Evolutionary conservation across 2,797 vertebrate species (phyloP).

Genomic region (Pygocentrus nattereri): DNA sequence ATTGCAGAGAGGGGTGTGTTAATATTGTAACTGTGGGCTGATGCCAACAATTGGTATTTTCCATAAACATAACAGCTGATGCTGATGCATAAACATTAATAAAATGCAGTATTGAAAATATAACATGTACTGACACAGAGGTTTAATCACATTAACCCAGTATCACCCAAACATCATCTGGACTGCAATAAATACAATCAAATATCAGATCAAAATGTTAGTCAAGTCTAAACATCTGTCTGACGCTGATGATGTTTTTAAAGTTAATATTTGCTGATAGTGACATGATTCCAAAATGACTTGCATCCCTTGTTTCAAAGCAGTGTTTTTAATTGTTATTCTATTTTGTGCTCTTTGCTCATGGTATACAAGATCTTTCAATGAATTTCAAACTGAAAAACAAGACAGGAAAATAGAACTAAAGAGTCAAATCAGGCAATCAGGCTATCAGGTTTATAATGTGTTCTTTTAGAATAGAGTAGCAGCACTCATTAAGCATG

Average conservation of each 20-base stretch:
- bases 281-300: not conserved
- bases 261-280: not conserved
- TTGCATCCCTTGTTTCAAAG: not conserved
- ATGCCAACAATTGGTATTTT: no score
- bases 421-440: no score
- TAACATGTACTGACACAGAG: no score
- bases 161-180: not conserved
- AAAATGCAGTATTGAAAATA: not conserved
- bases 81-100: not conserved
- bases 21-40: no score
- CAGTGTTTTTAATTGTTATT: not conserved
- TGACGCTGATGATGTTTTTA: not conserved
- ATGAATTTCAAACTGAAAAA: no score
- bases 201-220: no score
- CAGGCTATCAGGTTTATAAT: not conserved
- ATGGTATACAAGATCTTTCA: no score
- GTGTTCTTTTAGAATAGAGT: not conserved
- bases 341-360: not conserved
- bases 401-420: not conserved
- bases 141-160: no score
- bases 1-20: no score
- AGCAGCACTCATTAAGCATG: not conserved
- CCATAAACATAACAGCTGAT: no score
- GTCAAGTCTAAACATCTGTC: no score
- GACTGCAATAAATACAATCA: not conserved